These are phyloP conservation scores for Carassius auratus DNA, from an alignment of 2,113 vertebrate species.

Conservation along the genomic window DNA sequence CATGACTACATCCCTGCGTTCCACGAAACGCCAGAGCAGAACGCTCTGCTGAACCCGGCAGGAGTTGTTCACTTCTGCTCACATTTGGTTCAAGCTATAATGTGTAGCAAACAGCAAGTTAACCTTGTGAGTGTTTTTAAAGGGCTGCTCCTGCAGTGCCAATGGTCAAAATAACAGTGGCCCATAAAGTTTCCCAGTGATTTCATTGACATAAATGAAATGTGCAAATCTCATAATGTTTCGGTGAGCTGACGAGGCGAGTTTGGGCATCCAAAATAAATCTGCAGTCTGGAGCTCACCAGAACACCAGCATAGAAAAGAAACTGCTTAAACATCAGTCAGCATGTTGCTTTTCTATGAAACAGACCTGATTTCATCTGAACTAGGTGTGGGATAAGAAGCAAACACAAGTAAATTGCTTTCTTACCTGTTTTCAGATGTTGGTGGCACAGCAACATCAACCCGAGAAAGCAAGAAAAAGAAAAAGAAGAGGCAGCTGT, in stretches of 20 bases:
- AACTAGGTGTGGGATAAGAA: background rate
- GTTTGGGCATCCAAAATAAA: background rate
- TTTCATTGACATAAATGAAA: constrained; percentile 34
- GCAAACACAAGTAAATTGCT: background rate
- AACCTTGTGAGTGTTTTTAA: constrained; percentile 11
- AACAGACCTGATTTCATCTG: constrained; percentile 1
- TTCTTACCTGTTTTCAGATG: constrained; percentile 53
- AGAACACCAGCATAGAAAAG: background rate
- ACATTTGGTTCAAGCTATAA: constrained; percentile 6
- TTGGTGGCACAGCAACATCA: background rate
- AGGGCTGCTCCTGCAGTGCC: constrained; percentile 12
- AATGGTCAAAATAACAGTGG: constrained; percentile 24
- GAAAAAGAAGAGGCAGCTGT: constrained; percentile 8
- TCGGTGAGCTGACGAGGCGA: background rate
- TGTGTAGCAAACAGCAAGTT: background rate
- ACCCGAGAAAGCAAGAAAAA: constrained; percentile 43
- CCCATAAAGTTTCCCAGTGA: constrained; percentile 9
- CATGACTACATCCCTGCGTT: background rate
- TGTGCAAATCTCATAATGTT: constrained; percentile 1
- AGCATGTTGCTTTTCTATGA: background rate
- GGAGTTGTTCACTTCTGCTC: background rate
- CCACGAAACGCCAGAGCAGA: background rate
- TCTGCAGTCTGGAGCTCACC: constrained; percentile 10
- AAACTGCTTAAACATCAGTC: background rate
- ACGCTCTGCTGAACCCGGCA: background rate